Base-by-base conservation (phyloP, 2,888 invertebrate species). In the Selenia dentaria region DNA sequence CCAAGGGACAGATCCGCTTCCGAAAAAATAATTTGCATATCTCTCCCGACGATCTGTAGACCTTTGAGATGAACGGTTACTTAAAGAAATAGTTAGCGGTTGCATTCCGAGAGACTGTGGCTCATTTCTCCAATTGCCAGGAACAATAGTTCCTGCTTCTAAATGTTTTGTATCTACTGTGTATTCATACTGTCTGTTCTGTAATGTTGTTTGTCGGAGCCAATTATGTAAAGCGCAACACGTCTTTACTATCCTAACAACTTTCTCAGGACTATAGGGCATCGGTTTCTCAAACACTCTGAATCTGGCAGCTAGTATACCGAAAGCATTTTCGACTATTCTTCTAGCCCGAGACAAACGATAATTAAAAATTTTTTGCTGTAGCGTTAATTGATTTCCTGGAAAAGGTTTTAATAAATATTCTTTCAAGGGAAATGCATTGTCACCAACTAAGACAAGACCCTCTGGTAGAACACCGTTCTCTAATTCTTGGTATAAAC, bases 341-440 rank as follows among this genome's bases (percentile, higher is more conserved):
- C 16, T 16, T 16, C 16, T 16, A 16, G 16, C 16, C 5, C 2
- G 3, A 3, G 5, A 3, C 5, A 2, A 3, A 3, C 16, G 2
- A n/a, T n/a, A n/a, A n/a, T n/a, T n/a, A 3, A 2, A 3, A 16
- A 16, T 16, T 16, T 16, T 16, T 16, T 16, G 16, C 16, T 16
- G 16, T 16, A 16, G 16, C 16, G 16, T 16, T 16, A 16, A 16
- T 16, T 5, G 16, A 16, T 16, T 16, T 16, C 33, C 33, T 33
- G 22, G 22, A 28, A 18, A 48, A 29, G 51, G 59, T 39, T 59
- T 59, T 33, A 61, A 49, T 47, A 55, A 51, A 31, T 60, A 44
- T 24, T 51, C 38, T 28, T 49, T 58, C 25, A 51, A 43, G 25
- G 54, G 47, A 51, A 57, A 57, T 28, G 51, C 51, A 37, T 51